phyloP scores from a whole-genome alignment of 2,113 vertebrate species.

The Brachyhypopomus occidentalis region DNA sequence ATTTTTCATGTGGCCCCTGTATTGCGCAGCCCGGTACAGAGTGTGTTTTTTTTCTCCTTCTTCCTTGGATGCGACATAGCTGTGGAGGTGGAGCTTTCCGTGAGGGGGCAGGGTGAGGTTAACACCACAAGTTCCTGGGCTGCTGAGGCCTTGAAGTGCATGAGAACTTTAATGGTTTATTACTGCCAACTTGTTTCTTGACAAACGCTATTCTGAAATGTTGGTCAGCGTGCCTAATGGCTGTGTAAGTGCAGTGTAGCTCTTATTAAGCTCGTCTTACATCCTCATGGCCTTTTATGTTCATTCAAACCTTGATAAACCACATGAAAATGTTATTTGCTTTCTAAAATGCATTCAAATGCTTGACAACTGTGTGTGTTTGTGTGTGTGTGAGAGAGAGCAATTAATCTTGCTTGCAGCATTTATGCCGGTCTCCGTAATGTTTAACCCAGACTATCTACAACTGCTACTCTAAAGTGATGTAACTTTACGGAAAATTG shows the following conservation, averaged over 20 bases:
- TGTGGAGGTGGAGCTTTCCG: not conserved
- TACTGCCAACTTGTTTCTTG: not conserved
- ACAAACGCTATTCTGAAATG: not conserved
- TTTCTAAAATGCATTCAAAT: too few species aligned
- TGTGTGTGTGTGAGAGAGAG: not conserved
- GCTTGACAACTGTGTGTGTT: too few species aligned
- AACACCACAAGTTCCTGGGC: not conserved
- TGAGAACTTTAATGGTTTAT: not conserved
- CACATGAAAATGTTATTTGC: too few species aligned
- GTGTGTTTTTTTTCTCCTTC: not conserved
- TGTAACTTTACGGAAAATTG: not conserved
- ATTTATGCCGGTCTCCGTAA: not conserved
- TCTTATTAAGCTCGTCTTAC: too few species aligned
- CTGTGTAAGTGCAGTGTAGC: not conserved
- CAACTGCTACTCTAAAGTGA: constrained; percentile 3
- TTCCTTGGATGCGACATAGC: not conserved
- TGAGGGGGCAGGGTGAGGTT: not conserved
- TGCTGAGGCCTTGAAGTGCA: not conserved
- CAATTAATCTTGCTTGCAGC: not conserved
- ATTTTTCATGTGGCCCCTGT: constrained; percentile 66
- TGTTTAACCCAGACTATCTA: not conserved
- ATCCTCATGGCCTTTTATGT: not conserved
- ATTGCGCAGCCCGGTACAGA: constrained; percentile 56
- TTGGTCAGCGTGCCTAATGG: not conserved
- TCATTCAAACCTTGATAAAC: not conserved